Conservation (phyloP, 64 coral and sea anemone genomes). For the Pocillopora damicornis region DNA sequence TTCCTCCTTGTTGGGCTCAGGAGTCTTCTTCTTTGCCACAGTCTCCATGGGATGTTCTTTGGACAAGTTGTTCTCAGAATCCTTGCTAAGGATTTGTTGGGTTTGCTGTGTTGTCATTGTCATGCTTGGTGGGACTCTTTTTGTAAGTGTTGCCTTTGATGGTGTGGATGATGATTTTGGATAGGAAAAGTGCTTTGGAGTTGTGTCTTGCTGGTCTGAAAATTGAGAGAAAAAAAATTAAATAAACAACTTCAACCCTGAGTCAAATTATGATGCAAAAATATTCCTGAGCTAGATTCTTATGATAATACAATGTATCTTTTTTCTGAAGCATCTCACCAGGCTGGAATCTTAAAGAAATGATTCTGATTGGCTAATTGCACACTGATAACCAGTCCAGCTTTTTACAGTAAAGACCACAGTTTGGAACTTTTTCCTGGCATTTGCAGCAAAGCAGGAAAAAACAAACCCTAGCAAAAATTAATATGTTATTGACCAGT, state of each 20-base stretch:
- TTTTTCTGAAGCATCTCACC: too few species aligned
- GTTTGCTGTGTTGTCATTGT: background rate
- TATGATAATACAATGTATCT: too few species aligned
- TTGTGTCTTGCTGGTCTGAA: background rate
- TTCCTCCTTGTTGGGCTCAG: background rate
- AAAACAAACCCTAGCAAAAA: too few species aligned
- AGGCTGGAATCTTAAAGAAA: too few species aligned
- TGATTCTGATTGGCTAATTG: too few species aligned
- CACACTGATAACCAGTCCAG: too few species aligned
- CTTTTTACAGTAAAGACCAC: too few species aligned
- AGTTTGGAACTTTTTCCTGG: too few species aligned
- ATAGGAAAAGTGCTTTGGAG: background rate
- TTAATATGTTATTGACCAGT: too few species aligned
- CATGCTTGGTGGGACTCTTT: conserved; percentile 10
- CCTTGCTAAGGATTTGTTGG: background rate
- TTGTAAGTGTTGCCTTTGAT: background rate
- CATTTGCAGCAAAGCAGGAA: too few species aligned
- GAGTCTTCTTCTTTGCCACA: background rate
- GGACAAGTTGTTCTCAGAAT: background rate
- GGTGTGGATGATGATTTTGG: background rate
- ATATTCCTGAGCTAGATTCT: background rate
- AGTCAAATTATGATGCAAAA: background rate
- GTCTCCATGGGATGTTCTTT: background rate
- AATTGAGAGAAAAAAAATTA: background rate
- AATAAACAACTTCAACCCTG: background rate